These are phyloP conservation scores for Hypocryptadius cinnamomeus DNA, from an alignment of 2,113 vertebrate genomes.

Conservation along the genomic window DNA sequence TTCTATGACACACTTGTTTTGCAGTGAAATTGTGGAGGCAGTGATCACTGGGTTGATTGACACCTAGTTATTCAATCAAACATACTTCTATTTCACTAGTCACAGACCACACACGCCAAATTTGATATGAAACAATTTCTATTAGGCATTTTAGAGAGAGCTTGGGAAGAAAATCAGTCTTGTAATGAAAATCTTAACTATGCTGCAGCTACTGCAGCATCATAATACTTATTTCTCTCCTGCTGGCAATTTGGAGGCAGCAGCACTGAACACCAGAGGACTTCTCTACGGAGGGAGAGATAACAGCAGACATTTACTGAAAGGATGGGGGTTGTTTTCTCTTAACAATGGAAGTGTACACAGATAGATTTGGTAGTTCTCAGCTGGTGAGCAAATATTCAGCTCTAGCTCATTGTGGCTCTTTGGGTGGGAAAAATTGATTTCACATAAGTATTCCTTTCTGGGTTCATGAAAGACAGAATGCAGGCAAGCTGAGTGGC, in stretches of 20 bases:
- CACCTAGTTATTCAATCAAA: slow-evolving; percentile 20
- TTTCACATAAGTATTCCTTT: neutral
- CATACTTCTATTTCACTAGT: neutral
- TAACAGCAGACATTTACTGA: neutral
- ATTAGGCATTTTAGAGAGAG: neutral
- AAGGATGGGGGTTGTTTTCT: neutral
- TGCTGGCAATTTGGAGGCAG: neutral
- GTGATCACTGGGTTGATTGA: neutral
- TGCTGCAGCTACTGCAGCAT: neutral
- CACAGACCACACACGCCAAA: neutral
- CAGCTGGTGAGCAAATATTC: slow-evolving; percentile 4
- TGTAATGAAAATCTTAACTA: slow-evolving; percentile 18
- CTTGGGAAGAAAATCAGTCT: slow-evolving; percentile 2
- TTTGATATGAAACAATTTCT: neutral
- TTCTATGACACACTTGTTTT: neutral
- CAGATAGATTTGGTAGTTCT: neutral
- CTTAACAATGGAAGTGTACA: neutral
- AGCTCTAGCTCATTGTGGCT: neutral
- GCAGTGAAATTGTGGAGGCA: neutral
- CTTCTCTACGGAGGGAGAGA: neutral
- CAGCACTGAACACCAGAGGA: neutral
- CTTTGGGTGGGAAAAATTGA: neutral
- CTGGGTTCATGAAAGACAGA: neutral
- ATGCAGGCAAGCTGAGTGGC: neutral
- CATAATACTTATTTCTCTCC: neutral